Evolutionary conservation across 2,797 vertebrate species (phyloP).

Genomic region (Cuculus canorus): DNA sequence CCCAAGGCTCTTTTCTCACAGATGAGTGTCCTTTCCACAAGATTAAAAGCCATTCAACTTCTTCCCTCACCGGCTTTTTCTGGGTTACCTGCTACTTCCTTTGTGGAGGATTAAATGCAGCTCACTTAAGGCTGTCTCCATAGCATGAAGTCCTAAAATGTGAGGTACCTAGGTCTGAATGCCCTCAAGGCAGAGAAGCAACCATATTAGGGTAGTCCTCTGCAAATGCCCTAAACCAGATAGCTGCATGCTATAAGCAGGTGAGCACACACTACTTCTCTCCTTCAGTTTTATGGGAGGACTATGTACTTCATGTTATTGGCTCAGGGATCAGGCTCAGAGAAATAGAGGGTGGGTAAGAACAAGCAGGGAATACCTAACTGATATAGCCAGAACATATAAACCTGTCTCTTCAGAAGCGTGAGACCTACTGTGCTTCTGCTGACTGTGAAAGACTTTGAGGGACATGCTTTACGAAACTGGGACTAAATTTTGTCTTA

Average conservation of each 20-base stretch:
- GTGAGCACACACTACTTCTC: not conserved
- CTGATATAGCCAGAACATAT: not conserved
- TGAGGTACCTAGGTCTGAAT: not conserved
- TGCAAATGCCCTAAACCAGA: not conserved
- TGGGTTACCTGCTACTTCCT: not conserved
- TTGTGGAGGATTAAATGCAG: not conserved
- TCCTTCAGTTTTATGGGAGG: not conserved
- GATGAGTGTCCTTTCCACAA: not conserved
- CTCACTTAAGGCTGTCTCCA: not conserved
- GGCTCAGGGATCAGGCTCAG: not conserved
- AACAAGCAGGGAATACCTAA: not conserved
- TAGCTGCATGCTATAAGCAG: not conserved
- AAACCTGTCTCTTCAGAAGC: fast-evolving
- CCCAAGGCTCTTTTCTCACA: not conserved
- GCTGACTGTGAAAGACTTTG: not conserved
- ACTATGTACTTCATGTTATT: not conserved
- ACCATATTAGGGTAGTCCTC: not conserved
- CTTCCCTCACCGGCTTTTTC: not conserved
- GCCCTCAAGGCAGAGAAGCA: not conserved
- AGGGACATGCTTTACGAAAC: not conserved
- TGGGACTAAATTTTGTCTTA: not conserved
- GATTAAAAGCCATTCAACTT: not conserved
- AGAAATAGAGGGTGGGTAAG: not conserved
- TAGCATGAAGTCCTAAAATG: not conserved
- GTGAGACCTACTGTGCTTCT: not conserved